These are phyloP conservation scores for Phortica okadai DNA, from an alignment of 2,888 invertebrate species.

Conservation along the genomic window DNA sequence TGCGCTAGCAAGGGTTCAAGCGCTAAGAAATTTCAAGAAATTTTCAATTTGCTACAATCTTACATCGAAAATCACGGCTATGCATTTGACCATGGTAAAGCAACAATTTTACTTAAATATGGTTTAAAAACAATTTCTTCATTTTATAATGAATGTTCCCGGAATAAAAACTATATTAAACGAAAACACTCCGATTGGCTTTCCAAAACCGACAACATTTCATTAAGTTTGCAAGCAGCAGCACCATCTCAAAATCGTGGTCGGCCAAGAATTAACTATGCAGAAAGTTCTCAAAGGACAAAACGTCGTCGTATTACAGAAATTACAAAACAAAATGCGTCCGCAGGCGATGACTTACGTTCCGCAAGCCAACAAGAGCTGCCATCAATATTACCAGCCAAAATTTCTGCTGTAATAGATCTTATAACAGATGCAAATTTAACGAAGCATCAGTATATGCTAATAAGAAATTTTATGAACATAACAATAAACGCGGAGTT, in stretches of 20 bases:
- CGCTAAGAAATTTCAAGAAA: neutral
- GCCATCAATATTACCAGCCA: slow-evolving; percentile 31
- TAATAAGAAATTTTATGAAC: slow-evolving; percentile 33
- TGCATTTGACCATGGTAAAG: neutral
- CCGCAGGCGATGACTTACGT: slow-evolving; percentile 33
- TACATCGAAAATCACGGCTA: too few species aligned
- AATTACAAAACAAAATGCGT: slow-evolving; percentile 14
- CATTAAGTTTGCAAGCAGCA: slow-evolving; percentile 26
- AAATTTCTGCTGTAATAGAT: slow-evolving; percentile 24
- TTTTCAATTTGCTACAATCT: slow-evolving; percentile 5
- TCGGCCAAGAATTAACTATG: slow-evolving; percentile 25
- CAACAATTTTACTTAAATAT: slow-evolving; percentile 21
- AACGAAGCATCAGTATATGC: slow-evolving; percentile 36
- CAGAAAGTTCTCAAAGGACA: slow-evolving; percentile 25
- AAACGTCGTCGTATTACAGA: slow-evolving; percentile 28
- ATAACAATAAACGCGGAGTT: slow-evolving; percentile 24
- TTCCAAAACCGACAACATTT: slow-evolving; percentile 13
- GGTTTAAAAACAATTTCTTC: slow-evolving; percentile 19
- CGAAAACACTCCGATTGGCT: slow-evolving; percentile 23
- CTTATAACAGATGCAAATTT: slow-evolving; percentile 35
- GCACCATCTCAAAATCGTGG: slow-evolving; percentile 19
- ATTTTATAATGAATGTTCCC: slow-evolving; percentile 1
- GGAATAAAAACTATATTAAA: slow-evolving; percentile 6
- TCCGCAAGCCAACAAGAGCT: slow-evolving; percentile 29
- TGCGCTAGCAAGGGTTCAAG: neutral